Conservation (phyloP, 2,888 invertebrate genomes). For the Andrena dorsata region DNA sequence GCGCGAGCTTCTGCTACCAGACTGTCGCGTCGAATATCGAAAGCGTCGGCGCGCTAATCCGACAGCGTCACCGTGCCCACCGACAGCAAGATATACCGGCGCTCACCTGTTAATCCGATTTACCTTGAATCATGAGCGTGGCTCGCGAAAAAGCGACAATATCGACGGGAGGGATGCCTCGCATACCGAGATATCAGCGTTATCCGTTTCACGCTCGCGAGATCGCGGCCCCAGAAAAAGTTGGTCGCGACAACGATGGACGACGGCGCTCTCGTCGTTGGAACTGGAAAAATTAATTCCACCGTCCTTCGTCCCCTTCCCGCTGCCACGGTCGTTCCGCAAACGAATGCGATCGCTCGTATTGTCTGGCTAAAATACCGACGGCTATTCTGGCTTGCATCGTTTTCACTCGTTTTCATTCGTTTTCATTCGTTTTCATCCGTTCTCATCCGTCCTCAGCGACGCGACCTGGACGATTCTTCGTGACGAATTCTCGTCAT, state of each 20-base stretch:
- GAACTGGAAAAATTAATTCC: constrained; percentile 63
- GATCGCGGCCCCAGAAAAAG: constrained; percentile 27
- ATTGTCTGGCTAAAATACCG: constrained; percentile 58
- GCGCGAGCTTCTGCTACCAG: background rate
- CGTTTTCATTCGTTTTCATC: constrained; percentile 55
- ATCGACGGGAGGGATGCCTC: constrained; percentile 1
- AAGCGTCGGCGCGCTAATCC: constrained; percentile 44
- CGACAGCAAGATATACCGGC: constrained; percentile 33
- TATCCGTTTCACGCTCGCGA: constrained; percentile 5
- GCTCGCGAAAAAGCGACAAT: constrained; percentile 28
- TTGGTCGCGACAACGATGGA: constrained; percentile 29
- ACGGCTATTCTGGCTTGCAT: constrained; percentile 11
- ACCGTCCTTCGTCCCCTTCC: constrained; percentile 12
- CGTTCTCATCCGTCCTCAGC: constrained; percentile 53
- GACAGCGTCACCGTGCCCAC: constrained; percentile 37
- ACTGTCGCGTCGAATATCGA: constrained; percentile 31
- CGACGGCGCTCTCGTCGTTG: constrained; percentile 40
- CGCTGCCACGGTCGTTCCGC: constrained; percentile 41
- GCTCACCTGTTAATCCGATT: constrained; percentile 65
- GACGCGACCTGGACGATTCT: constrained; percentile 34
- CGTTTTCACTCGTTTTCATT: constrained; percentile 56
- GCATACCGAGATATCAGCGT: constrained; percentile 14
- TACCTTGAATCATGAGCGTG: constrained; percentile 36
- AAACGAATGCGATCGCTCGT: constrained; percentile 59
- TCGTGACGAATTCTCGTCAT: constrained; percentile 15